These are phyloP conservation scores for Euzetes globulus DNA, from an alignment of 2,888 invertebrate species.

Conservation along the genomic window DNA sequence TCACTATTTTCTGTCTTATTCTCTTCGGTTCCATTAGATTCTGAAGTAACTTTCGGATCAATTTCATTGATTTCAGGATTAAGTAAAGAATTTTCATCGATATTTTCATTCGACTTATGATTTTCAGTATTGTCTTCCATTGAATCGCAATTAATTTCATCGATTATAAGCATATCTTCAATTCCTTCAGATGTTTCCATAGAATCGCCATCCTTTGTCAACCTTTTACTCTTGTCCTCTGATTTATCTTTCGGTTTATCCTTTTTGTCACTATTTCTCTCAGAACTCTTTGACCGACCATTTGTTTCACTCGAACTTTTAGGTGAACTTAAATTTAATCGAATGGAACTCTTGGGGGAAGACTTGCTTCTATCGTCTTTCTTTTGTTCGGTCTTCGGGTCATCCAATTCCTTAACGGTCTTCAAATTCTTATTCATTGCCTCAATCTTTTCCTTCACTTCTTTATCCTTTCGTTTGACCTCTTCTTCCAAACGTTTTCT, in stretches of 20 bases:
- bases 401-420: slow-evolving; percentile 5
- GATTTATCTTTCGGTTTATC: background rate
- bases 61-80: background rate
- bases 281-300: background rate
- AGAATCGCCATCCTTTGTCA: too few species aligned
- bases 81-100: too few species aligned
- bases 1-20: too few species aligned
- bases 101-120: background rate
- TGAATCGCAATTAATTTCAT: too few species aligned
- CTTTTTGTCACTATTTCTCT: background rate
- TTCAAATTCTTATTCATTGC: background rate
- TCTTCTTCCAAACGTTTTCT: background rate
- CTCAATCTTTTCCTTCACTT: background rate
- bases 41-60: background rate
- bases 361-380: background rate
- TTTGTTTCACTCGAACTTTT: background rate
- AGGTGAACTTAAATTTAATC: slow-evolving; percentile 1
- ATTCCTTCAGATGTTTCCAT: too few species aligned
- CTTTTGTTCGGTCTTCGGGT: background rate
- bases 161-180: too few species aligned
- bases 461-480: slow-evolving; percentile 13
- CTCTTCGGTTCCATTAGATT: too few species aligned
- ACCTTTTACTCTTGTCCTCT: background rate
- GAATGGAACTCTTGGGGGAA: background rate
- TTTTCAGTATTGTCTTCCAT: background rate